Base-by-base conservation (phyloP, 2,797 vertebrate species). In the Pantherophis alleghaniensis region DNA sequence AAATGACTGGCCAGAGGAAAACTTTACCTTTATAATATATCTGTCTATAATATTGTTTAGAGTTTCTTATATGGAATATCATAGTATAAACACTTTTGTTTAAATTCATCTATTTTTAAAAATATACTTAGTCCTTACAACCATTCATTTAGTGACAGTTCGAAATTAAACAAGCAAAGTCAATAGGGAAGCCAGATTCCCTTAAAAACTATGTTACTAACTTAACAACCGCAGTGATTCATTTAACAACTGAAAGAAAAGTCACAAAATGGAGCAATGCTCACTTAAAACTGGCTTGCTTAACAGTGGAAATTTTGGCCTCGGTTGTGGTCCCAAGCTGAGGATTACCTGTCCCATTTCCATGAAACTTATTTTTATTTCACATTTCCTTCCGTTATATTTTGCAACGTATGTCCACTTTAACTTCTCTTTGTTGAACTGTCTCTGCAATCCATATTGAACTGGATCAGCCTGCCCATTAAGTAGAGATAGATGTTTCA, bases 91-190 rank as follows among this genome's bases (percentile, higher is more conserved):
- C 93, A 92, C 0, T 79, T 83, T 4, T 0, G 88, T 51, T 91
- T 89, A 92, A 94, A 92, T 90, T 91, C 91, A 92, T 86, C 93
- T 94, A 59, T 94, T 92, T 87, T 93, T 93, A 86, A 88, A 87
- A 88, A 94, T 1, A 1, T 87, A 28, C 26, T 0, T 63, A 28
- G 26, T 28, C 61, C 10, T 63, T 26, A 63, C 26, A 63, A 63
- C 61, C 61, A 63, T 63, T 28, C 61, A 63, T 28, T 63, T 63
- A 28, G 24, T 11, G 24, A 26, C 24, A 26, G 60, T 28, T 28
- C 10, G 1, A 63, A 63, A 11, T 63, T 63, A 63, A 12, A 63
- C n/a, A 69, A 69, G 14, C 66, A 69, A 69, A 32, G 66, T 32
- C 63, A 69, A 32, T 6, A 28, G 13, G 63, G 12, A 66, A 66